Conservation (phyloP, 2,888 invertebrate species). For the Amphiduros pacificus region DNA sequence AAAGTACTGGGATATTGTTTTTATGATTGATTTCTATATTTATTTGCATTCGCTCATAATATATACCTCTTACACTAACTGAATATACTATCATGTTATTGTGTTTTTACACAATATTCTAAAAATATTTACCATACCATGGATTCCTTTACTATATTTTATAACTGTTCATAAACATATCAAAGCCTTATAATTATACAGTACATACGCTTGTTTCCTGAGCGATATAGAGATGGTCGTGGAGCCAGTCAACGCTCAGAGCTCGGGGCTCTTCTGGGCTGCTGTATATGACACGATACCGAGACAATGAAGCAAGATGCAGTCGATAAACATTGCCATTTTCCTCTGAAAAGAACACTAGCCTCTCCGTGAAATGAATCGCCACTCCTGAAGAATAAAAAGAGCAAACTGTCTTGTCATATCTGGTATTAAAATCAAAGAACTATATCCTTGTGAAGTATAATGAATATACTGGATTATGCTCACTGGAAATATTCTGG, state of each 20-base stretch:
- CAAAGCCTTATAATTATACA: not conserved
- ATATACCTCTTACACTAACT: too few relatives aligned
- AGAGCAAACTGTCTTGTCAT: not conserved
- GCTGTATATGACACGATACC: constrained; percentile 33
- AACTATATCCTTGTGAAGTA: not conserved
- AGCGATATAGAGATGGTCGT: constrained; percentile 80
- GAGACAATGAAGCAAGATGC: not conserved
- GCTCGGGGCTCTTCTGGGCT: constrained; percentile 43
- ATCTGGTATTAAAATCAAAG: not conserved
- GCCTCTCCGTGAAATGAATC: constrained; percentile 10
- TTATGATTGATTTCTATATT: too few relatives aligned
- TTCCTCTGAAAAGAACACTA: constrained; percentile 11
- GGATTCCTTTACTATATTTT: too few relatives aligned
- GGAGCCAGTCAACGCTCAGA: constrained; percentile 84
- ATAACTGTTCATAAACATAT: not conserved
- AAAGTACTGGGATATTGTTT: too few relatives aligned
- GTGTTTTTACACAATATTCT: not conserved
- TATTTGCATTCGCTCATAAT: too few relatives aligned
- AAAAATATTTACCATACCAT: not conserved
- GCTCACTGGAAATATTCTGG: too few relatives aligned
- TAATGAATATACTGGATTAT: too few relatives aligned
- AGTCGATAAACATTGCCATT: constrained; percentile 1
- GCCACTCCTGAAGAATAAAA: constrained; percentile 12
- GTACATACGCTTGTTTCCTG: constrained; percentile 66
- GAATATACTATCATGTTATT: not conserved